Evolutionary conservation across 1,140 invertebrate genomes (phyloP).

Genomic region (Hycleus phaleratus): DNA sequence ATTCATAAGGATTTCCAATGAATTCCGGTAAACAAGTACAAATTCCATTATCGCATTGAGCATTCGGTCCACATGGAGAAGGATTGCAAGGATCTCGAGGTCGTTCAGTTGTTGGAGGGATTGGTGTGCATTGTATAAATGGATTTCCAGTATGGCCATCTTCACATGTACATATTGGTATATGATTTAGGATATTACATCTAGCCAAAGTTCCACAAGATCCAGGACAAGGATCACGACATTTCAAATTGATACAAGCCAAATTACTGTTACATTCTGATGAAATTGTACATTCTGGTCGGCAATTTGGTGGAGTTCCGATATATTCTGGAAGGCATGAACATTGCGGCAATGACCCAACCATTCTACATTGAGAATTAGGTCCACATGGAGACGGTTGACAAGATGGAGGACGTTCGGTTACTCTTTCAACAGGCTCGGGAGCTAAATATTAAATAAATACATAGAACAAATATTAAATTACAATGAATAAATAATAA

Average conservation of each 20-base stretch:
- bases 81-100: slow-evolving; percentile 60
- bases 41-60: slow-evolving; percentile 57
- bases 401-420: slow-evolving; percentile 62
- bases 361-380: slow-evolving; percentile 67
- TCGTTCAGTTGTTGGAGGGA: slow-evolving; percentile 39
- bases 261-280: slow-evolving; percentile 63
- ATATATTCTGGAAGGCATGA: slow-evolving; percentile 67
- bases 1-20: slow-evolving; percentile 71
- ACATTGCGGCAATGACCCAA: slow-evolving; percentile 63
- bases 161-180: slow-evolving; percentile 65
- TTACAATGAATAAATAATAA: slow-evolving; percentile 11
- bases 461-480: neutral
- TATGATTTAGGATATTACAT: slow-evolving; percentile 66
- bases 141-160: slow-evolving; percentile 61
- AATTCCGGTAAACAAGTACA: slow-evolving; percentile 67
- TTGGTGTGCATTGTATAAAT: slow-evolving; percentile 57
- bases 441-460: slow-evolving; percentile 18
- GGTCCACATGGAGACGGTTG: slow-evolving; percentile 73
- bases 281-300: slow-evolving; percentile 65
- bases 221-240: slow-evolving; percentile 66
- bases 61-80: slow-evolving; percentile 73
- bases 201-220: slow-evolving; percentile 66
- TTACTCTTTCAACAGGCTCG: slow-evolving; percentile 33
- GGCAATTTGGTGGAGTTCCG: slow-evolving; percentile 66
- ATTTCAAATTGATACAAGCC: slow-evolving; percentile 65